phyloP scores from a whole-genome alignment of 2,113 vertebrate genomes.

The Pelvicachromis taeniatus region DNA sequence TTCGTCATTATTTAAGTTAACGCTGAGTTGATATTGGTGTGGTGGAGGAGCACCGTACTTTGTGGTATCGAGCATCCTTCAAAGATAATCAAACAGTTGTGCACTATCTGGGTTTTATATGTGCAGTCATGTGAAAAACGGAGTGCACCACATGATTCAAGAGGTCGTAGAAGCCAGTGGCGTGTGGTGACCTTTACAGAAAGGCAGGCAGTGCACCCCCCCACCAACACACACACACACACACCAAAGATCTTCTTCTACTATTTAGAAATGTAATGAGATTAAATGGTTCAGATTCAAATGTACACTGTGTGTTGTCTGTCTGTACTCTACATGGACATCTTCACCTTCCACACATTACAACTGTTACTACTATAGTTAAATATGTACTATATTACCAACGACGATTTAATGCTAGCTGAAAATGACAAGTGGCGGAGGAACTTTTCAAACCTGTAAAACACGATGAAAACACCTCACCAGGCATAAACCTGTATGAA shows the following conservation, averaged over 20 bases:
- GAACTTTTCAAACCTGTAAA: background rate
- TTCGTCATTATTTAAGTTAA: background rate
- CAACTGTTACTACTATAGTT: background rate
- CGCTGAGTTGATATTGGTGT: background rate
- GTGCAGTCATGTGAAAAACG: background rate
- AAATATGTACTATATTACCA: background rate
- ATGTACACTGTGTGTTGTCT: background rate
- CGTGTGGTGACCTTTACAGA: background rate
- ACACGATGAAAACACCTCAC: background rate
- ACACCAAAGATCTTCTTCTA: background rate
- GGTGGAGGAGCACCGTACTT: background rate
- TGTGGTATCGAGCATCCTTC: background rate
- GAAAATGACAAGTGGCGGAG: background rate
- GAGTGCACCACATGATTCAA: background rate
- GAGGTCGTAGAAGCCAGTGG: background rate
- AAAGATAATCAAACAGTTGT: background rate
- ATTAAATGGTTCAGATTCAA: background rate
- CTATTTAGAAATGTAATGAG: background rate
- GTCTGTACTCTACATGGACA: background rate
- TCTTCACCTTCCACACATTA: background rate
- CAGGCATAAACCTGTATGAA: background rate
- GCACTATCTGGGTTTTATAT: background rate
- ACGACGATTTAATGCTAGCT: accelerated
- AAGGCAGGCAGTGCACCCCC: background rate
- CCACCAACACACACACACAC: no score